A percentile compares a stretch with the other conserved stretches of the same genome.
Conservation (phyloP, 2,113 vertebrate species). For the Cyprinus carpio region DNA sequence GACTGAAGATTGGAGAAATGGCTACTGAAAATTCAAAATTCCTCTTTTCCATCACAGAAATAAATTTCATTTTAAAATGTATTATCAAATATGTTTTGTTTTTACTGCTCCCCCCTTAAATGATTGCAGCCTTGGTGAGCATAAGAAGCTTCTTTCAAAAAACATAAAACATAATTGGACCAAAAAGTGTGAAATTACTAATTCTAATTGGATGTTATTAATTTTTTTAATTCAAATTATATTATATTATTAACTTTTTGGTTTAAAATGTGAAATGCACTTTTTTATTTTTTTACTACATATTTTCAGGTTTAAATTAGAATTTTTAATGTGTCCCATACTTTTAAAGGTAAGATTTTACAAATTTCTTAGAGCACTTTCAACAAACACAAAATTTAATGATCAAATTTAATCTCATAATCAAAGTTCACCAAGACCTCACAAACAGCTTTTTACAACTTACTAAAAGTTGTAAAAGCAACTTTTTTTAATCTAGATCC, state of each 20-base stretch:
- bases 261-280: neutral
- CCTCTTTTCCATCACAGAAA: neutral
- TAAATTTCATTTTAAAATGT: neutral
- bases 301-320: neutral
- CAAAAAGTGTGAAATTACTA: neutral
- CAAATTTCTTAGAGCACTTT: neutral
- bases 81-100: too few species aligned
- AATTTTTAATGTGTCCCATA: neutral
- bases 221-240: neutral
- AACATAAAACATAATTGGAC: neutral
- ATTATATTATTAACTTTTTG: neutral
- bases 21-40: neutral
- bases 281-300: neutral
- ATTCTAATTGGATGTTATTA: neutral
- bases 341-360: neutral
- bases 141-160: too few species aligned
- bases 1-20: too few species aligned
- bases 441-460: neutral
- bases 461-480: slow-evolving; percentile 17
- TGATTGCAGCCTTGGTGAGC: too few species aligned
- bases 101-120: too few species aligned
- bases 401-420: slow-evolving; percentile 18
- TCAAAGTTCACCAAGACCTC: neutral
- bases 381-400: neutral
- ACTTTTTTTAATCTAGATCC: slow-evolving; percentile 29